Evolutionary conservation across 2,888 invertebrate species (phyloP).

Genomic region (Isoperla grammatica): DNA sequence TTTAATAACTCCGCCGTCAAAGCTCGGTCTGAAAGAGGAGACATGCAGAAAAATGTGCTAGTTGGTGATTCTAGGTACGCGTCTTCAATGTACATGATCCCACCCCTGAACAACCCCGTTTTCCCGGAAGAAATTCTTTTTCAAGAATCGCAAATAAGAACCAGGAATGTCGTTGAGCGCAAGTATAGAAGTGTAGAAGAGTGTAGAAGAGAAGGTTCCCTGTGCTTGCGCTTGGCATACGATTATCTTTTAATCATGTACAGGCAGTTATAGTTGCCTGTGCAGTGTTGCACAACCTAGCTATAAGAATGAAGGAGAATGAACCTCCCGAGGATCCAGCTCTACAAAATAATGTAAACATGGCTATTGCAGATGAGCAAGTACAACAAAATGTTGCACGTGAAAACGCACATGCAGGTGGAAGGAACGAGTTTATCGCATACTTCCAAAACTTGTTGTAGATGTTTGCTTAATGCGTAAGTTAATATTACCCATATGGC

Average conservation of each 20-base stretch:
- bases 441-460: no score
- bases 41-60: conserved; percentile 22
- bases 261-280: conserved; percentile 21
- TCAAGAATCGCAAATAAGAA: conserved; percentile 34
- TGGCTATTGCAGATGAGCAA: background rate
- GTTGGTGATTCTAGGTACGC: conserved; percentile 11
- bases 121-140: conserved; percentile 30
- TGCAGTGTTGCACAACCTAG: conserved; percentile 26
- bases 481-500: no score
- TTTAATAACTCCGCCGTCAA: conserved; percentile 18
- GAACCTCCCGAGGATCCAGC: conserved; percentile 17
- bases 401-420: no score
- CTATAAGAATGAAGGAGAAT: conserved; percentile 7
- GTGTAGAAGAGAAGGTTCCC: conserved; percentile 27
- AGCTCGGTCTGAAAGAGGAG: conserved; percentile 15
- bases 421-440: no score
- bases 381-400: background rate
- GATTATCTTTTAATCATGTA: background rate
- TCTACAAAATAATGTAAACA: background rate
- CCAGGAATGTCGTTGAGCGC: conserved; percentile 33
- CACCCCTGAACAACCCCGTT: conserved; percentile 32
- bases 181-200: conserved; percentile 33
- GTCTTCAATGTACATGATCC: conserved; percentile 30
- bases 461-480: no score
- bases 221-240: conserved; percentile 12